phyloP scores from a whole-genome alignment of 2,113 vertebrate species.

The Sorex fumeus region DNA sequence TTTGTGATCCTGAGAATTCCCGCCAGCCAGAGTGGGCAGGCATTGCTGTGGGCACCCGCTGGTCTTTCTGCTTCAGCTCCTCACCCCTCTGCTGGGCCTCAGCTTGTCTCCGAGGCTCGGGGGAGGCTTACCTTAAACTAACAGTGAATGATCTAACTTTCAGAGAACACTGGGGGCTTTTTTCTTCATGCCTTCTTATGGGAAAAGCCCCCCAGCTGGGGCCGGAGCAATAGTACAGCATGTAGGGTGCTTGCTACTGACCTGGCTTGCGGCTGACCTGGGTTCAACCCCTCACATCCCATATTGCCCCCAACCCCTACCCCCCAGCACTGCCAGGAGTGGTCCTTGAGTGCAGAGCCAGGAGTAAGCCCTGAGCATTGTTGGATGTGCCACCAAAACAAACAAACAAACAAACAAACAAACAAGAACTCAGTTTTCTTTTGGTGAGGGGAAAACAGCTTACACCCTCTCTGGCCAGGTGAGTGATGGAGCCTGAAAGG shows the following conservation, averaged over 20 bases:
- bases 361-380: too few relatives aligned
- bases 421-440: too few relatives aligned
- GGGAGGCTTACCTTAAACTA: constrained; percentile 40
- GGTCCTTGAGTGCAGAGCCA: too few relatives aligned
- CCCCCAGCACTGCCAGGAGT: too few relatives aligned
- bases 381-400: too few relatives aligned
- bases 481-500: neutral
- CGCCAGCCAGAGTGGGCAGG: constrained; percentile 45
- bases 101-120: constrained; percentile 8
- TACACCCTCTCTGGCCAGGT: neutral
- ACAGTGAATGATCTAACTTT: neutral
- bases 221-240: too few relatives aligned
- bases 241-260: too few relatives aligned
- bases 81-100: constrained; percentile 20
- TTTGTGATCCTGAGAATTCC: constrained; percentile 61
- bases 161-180: neutral
- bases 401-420: too few relatives aligned
- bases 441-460: neutral
- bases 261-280: too few relatives aligned
- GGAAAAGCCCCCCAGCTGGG: neutral
- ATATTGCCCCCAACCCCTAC: too few relatives aligned
- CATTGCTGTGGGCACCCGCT: constrained; percentile 43
- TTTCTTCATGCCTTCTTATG: neutral
- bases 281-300: too few relatives aligned
- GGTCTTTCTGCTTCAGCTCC: constrained; percentile 30